A percentile compares a stretch with the other conserved stretches of the same genome.
phyloP scores from a whole-genome alignment of 2,888 invertebrate genomes.

The Torymus texanus region DNA sequence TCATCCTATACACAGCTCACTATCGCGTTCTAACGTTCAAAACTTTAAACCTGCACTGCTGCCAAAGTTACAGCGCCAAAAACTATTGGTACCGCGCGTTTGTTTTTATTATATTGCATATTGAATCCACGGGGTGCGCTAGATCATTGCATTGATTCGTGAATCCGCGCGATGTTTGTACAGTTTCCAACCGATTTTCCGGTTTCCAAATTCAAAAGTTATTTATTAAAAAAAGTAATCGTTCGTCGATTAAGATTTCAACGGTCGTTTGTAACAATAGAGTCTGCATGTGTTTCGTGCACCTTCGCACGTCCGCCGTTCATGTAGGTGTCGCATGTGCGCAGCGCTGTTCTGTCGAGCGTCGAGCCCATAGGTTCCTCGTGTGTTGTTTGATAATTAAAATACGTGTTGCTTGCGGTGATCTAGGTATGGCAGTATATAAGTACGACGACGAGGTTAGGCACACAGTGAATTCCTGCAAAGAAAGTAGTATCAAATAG shows the following conservation, averaged over 20 bases:
- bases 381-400: slow-evolving; percentile 29
- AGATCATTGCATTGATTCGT: too few relatives aligned
- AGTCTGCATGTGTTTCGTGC: slow-evolving; percentile 4
- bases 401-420: slow-evolving; percentile 32
- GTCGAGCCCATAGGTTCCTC: not conserved
- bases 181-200: too few relatives aligned
- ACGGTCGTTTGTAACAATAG: not conserved
- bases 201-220: too few relatives aligned
- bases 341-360: too few relatives aligned
- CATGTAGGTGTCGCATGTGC: too few relatives aligned
- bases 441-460: slow-evolving; percentile 13
- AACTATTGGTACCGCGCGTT: not conserved
- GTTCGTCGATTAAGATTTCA: too few relatives aligned
- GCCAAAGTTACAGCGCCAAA: not conserved
- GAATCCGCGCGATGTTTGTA: too few relatives aligned
- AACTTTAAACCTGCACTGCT: slow-evolving; percentile 48
- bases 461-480: not conserved
- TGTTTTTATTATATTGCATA: too few relatives aligned
- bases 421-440: too few relatives aligned
- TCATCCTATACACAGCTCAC: not conserved
- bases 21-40: slow-evolving; percentile 42
- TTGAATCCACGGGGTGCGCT: too few relatives aligned
- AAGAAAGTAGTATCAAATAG: not conserved
- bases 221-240: too few relatives aligned
- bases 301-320: not conserved